phyloP scores from a whole-genome alignment of 1,140 invertebrate genomes.

The Anastrepha obliqua region DNA sequence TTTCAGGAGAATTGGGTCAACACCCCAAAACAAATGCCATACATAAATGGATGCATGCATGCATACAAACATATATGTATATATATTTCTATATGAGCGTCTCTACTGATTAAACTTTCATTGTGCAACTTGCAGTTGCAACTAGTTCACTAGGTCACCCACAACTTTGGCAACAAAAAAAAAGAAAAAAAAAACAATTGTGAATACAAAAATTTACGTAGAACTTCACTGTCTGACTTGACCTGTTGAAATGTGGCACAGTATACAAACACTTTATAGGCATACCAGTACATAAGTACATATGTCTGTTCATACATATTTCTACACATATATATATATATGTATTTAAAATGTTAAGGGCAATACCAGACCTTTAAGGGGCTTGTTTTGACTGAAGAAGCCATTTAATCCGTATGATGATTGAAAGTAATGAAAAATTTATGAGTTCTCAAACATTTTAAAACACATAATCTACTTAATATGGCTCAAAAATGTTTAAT shows the following conservation, averaged over 20 bases:
- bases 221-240: background rate
- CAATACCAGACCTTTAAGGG: no score
- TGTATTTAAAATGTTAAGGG: background rate
- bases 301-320: background rate
- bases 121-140: slow-evolving; percentile 15
- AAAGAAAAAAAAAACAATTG: background rate
- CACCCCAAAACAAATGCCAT: background rate
- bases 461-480: no score
- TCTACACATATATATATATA: background rate
- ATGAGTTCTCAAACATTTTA: no score
- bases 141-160: slow-evolving; percentile 39
- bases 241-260: slow-evolving; percentile 48
- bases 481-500: no score
- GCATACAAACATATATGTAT: background rate
- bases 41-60: background rate
- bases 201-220: background rate
- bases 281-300: background rate
- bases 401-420: no score
- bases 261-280: background rate
- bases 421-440: no score
- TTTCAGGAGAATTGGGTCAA: slow-evolving; percentile 18
- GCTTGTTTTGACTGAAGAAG: no score
- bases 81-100: background rate
- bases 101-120: background rate
- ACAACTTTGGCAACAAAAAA: background rate